Evolutionary conservation across 2,888 invertebrate genomes (phyloP).

Genomic region (Hirtodrosophila histrioides): DNA sequence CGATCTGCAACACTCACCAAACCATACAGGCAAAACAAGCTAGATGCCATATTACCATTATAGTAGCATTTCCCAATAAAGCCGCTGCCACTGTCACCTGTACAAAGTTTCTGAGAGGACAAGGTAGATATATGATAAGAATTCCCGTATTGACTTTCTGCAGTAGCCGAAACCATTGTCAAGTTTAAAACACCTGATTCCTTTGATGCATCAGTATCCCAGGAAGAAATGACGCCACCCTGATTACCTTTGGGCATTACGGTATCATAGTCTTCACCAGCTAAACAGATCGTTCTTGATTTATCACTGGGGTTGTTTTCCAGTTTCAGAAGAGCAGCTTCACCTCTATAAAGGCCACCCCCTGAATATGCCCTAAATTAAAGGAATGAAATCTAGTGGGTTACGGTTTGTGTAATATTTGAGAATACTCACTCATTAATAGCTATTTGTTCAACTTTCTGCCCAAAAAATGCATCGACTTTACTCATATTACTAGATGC

Average conservation of each 20-base stretch:
- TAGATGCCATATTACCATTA: rapidly evolving
- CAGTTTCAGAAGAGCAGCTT: background rate
- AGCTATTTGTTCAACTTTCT: background rate
- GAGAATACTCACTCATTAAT: background rate
- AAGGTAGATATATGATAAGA: rapidly evolving
- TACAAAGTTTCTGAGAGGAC: background rate
- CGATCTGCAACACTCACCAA: background rate
- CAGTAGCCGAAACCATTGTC: rapidly evolving
- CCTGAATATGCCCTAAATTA: too few species aligned
- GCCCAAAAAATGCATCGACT: background rate
- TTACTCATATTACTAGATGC: rapidly evolving
- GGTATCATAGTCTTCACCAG: too few species aligned
- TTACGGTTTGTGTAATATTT: too few species aligned
- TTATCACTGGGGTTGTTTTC: too few species aligned
- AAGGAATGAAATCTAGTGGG: too few species aligned
- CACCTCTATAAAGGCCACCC: background rate
- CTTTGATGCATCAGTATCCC: too few species aligned
- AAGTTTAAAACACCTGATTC: background rate
- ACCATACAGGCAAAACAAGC: slow-evolving; percentile 1
- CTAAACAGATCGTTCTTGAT: too few species aligned
- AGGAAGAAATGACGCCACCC: too few species aligned
- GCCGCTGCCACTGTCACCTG: slow-evolving; percentile 35
- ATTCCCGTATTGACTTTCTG: background rate
- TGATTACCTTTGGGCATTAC: too few species aligned
- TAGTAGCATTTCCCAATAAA: rapidly evolving